Evolutionary conservation across 2,113 vertebrate genomes (phyloP), one percentile per base, ranked within the genome.

Genomic region (Oxygymnocypris stewartii): DNA sequence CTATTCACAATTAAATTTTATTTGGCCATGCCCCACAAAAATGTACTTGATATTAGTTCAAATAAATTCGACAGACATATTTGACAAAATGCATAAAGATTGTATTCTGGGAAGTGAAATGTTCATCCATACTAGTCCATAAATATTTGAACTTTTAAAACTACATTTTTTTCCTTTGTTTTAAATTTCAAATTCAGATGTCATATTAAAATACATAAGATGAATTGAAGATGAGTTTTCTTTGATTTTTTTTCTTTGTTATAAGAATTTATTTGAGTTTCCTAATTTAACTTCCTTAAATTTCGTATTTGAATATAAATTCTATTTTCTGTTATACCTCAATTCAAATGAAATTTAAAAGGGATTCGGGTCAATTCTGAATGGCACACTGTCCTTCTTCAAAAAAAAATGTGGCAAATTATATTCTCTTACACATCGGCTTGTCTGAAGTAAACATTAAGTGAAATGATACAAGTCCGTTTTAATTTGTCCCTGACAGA

Each of bases 401-500:
- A 59, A 6, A 65, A 63, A 65, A 63, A 63, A 63, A 25, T 47
- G 11, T 51, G 25, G 4, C 12, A 2, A 73, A 42, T 42, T 8
- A 73, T 42, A 40, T 73, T 73, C 18, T 78, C 9, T 78, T 31
- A 49, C 13, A 51, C n/a, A 71, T 37, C 44, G 5, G 6, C 16
- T 11, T 54, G 4, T 35, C 16, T 54, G 25, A 78, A 51, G 28
- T 78, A 78, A 79, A 79, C 10, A 4, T 61, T 13, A 61, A 25
- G 23, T 47, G 25, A 16, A 42, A 8, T 25, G 28, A 23, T 40
- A 73, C 25, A 54, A 51, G 47, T 28, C n/a, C 3, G 6, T 65
- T 44, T 89, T 73, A 44, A 83, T 77, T n/a, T 88, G 23, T 92
- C 10, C 88, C 87, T 91, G 73, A 85, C 94, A 99, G 98, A 99